Evolutionary conservation across 2,888 invertebrate species (phyloP), one percentile per base, ranked within the genome.

Genomic region (Mesoligia furuncula): DNA sequence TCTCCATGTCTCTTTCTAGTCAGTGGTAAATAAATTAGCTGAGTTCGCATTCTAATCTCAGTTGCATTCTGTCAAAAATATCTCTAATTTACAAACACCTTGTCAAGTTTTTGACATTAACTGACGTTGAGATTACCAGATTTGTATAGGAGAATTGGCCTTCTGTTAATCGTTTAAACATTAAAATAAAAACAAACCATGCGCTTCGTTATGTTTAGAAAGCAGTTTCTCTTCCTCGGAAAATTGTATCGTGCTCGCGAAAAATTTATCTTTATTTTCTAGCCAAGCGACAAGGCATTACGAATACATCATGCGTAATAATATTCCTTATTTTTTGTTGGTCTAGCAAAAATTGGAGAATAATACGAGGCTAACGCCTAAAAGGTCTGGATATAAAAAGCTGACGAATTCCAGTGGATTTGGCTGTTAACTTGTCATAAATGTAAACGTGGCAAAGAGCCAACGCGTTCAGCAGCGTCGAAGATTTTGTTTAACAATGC

Each of bases 371-470:
- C 75, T 80, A 71, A 71, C 54, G 51, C 15, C 39, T 36, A 11
- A 80, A 74, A 61, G 65, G 65, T 57, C 45, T 75, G 31, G 24
- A 11, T 64, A 80, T 67, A 84, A 80, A 79, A 85, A 81, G 24
- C 65, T 45, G 48, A 57, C 48, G 65, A 54, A 76, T 62, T 70
- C 17, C 51, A 65, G 42, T 51, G 61, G 76, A 66, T 76, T 59
- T 64, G 45, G 73, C 59, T 73, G 69, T 81, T 81, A 85, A 85
- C 61, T 77, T 73, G 73, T 77, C 82, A 82, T 82, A 83, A 83
- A 77, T 48, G 82, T 73, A 45, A 62, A 67, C 62, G 54, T 85
- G 85, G 68, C 72, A 20, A 20, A 42, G 51, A 69, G 85, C 83
- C 85, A 76, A 51, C 71, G 31, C 64, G 42, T 68, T 67, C 36